Base-by-base conservation (phyloP, 2,797 vertebrate species). In the Myioborus melanocephalus region DNA sequence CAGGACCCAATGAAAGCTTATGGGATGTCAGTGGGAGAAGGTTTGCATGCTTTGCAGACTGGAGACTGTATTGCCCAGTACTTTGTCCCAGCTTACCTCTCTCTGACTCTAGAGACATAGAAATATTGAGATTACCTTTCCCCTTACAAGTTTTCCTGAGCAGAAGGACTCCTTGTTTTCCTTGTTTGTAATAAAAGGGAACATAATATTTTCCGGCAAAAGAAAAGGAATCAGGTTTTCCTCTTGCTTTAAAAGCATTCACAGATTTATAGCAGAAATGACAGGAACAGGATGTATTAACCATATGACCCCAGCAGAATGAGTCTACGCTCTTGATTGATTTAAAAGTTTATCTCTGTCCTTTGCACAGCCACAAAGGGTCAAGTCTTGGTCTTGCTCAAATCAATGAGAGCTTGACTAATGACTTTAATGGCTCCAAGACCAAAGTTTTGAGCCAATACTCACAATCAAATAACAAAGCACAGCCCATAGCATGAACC, bases 251-350 rank as follows among this genome's bases (percentile, higher is more conserved):
- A 94, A 97, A 96, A 94, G 88, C 95, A 77, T 91, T 94, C 70
- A 85, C 84, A 94, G 94, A 97, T 98, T 97, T 97, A 97, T 94
- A 96, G 95, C 47, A 5, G 90, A 97, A 98, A 96, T 95, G 95
- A 94, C 96, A 97, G 87, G 97, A 97, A 97, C 93, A 97, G 97
- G 97, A 96, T 97, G 88, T 95, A 96, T 96, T 96, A 97, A 95
- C 94, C 69, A 6, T 63, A 46, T 88, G 95, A 94, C 96, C 92
- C 95, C 85, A 94, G 93, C 90, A 96, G 94, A 98, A 96, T 95
- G 95, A 97, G 97, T 95, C 94, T 96, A 95, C 44, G 52, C 50
- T 80, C 97, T 95, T 97, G 95, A 97, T 87, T 97, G 95, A 97
- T 98, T 96, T 97, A 96, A 90, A 95, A 97, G 90, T 97, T 98